These are phyloP conservation scores for Ricordea florida DNA, from an alignment of 92 coral and sea anemone species.

Conservation along the genomic window DNA sequence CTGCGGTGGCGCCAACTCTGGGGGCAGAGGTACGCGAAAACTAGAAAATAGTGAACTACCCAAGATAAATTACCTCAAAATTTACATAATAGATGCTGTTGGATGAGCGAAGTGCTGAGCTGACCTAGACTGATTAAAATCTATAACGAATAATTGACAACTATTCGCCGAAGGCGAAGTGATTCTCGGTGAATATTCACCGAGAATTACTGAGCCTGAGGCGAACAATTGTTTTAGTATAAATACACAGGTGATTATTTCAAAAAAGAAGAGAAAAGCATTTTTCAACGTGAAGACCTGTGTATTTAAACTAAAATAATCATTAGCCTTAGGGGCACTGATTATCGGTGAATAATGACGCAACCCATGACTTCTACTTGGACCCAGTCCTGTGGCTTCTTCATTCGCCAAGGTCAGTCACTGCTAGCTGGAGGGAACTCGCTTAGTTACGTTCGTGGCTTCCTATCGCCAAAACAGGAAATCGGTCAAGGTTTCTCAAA, in stretches of 20 bases:
- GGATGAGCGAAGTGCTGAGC: not conserved
- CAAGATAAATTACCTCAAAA: not conserved
- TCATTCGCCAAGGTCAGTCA: not conserved
- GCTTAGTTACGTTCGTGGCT: not conserved
- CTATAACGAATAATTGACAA: not conserved
- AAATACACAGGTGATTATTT: too few species aligned
- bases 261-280: too few species aligned
- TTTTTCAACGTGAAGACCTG: too few species aligned
- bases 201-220: too few species aligned
- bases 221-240: too few species aligned
- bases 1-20: constrained; percentile 24
- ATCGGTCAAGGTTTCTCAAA: too few species aligned
- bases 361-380: not conserved
- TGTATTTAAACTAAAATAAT: too few species aligned
- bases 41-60: not conserved
- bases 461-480: too few species aligned
- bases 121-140: constrained; percentile 6
- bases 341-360: not conserved
- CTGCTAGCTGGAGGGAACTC: not conserved
- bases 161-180: too few species aligned
- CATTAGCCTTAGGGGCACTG: too few species aligned
- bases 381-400: not conserved
- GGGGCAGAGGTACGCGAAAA: constrained; percentile 5
- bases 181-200: too few species aligned
- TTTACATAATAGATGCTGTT: not conserved